Evolutionary conservation across 2,797 vertebrate species (phyloP).

Genomic region (Toxotes lorentzi): DNA sequence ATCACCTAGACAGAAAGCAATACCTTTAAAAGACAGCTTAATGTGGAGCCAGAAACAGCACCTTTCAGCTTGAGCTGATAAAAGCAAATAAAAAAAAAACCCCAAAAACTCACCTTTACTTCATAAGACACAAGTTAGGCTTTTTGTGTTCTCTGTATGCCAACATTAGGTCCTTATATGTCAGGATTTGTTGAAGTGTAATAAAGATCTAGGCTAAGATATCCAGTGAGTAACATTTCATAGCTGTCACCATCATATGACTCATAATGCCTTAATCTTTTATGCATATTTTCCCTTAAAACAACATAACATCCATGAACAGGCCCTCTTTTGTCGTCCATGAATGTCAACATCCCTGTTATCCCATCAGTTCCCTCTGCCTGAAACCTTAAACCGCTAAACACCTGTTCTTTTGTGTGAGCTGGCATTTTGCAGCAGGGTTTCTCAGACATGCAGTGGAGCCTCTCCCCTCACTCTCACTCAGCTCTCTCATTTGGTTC

Average conservation of each 20-base stretch:
- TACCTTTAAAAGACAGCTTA: conserved; percentile 42
- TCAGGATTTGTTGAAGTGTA: conserved; percentile 56
- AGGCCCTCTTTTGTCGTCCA: conserved; percentile 79
- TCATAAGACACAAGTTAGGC: conserved; percentile 8
- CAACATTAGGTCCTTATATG: conserved; percentile 22
- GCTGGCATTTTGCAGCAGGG: conserved; percentile 82
- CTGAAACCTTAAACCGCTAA: conserved; percentile 85
- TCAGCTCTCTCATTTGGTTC: conserved; percentile 51
- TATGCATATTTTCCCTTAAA: conserved; percentile 77
- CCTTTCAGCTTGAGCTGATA: neutral
- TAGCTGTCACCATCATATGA: conserved; percentile 72
- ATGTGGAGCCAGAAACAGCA: conserved; percentile 10
- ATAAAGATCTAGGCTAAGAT: conserved; percentile 66
- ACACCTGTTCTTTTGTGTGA: conserved; percentile 89
- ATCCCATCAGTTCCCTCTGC: conserved; percentile 75
- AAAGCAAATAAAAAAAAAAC: conserved; percentile 15
- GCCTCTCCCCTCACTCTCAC: conserved; percentile 50
- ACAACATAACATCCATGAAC: conserved; percentile 80
- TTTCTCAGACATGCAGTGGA: conserved; percentile 75
- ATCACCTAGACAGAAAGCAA: conserved; percentile 51
- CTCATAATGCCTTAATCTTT: conserved; percentile 75
- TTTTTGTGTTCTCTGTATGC: conserved; percentile 1
- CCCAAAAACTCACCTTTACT: conserved; percentile 4
- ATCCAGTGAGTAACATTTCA: conserved; percentile 66
- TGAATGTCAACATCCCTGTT: conserved; percentile 86